These are phyloP conservation scores for Malurus splendens DNA, from an alignment of 2,797 vertebrate genomes.

Conservation along the genomic window DNA sequence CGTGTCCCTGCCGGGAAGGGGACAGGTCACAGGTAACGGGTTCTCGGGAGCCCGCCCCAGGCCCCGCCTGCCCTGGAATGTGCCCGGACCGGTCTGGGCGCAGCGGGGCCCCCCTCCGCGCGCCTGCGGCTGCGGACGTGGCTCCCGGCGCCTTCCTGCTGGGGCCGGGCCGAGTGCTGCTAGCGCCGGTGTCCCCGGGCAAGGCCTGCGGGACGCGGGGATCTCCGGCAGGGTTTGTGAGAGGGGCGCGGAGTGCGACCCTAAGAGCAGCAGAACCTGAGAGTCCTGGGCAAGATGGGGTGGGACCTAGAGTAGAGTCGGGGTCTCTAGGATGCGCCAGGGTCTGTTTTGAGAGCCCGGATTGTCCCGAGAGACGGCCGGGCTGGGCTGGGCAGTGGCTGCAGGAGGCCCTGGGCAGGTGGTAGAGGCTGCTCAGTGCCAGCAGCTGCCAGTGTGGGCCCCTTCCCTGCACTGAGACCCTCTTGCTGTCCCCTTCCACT, in stretches of 20 bases:
- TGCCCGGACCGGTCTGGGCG: background rate
- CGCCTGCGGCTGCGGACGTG: background rate
- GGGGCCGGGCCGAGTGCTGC: background rate
- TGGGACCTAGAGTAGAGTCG: too few species aligned
- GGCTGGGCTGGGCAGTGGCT: background rate
- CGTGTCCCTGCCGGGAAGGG: background rate
- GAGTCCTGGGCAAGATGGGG: too few species aligned
- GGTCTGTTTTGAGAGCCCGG: background rate
- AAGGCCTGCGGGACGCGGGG: background rate
- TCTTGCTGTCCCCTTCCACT: background rate
- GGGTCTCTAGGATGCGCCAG: background rate
- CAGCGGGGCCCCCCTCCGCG: background rate
- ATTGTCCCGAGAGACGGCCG: background rate
- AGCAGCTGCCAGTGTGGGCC: background rate
- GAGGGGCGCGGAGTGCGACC: background rate
- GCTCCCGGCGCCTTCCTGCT: background rate
- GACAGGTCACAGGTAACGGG: background rate
- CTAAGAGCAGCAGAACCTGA: too few species aligned
- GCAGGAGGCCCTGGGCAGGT: background rate
- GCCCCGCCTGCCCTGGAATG: background rate
- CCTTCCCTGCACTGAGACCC: rapidly evolving
- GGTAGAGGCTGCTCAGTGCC: background rate
- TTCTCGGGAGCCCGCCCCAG: background rate
- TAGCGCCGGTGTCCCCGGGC: background rate
- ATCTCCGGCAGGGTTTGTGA: background rate